phyloP scores from a whole-genome alignment of 2,113 vertebrate genomes.

The Ondatra zibethicus region DNA sequence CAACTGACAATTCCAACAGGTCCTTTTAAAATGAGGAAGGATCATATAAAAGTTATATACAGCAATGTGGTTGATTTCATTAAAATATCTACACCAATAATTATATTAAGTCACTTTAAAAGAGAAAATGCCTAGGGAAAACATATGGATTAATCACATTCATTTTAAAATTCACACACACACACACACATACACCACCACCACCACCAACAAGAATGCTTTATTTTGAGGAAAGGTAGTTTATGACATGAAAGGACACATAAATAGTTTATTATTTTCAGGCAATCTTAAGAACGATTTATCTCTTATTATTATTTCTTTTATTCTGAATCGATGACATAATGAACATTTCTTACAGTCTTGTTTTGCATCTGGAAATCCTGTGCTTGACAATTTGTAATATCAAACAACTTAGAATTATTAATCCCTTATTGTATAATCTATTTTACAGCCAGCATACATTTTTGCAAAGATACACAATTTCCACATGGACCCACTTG shows the following conservation, averaged over 20 bases:
- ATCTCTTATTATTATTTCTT: background rate
- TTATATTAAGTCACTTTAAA: background rate
- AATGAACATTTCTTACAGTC: background rate
- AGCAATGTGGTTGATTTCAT: background rate
- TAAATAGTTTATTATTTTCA: slow-evolving; percentile 1
- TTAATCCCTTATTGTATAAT: background rate
- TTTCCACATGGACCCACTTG: background rate
- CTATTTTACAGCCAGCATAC: slow-evolving; percentile 12
- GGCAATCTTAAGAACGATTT: background rate
- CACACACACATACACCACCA: background rate
- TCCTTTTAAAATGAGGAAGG: background rate
- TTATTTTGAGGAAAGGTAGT: background rate
- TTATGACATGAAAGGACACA: background rate
- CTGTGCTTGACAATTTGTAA: background rate
- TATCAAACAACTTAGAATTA: background rate
- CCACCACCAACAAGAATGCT: background rate
- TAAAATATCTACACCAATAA: background rate
- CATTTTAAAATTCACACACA: slow-evolving; percentile 1
- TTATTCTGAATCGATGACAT: slow-evolving; percentile 30
- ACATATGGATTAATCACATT: background rate
- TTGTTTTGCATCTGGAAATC: slow-evolving; percentile 4
- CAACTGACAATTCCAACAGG: background rate
- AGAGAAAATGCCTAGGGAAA: background rate
- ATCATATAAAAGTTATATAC: background rate
- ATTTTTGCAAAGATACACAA: slow-evolving; percentile 10